Evolutionary conservation across 2,888 invertebrate genomes (phyloP), one percentile per base, ranked within the genome.

Genomic region (Sinodicranocentrus sp.): DNA sequence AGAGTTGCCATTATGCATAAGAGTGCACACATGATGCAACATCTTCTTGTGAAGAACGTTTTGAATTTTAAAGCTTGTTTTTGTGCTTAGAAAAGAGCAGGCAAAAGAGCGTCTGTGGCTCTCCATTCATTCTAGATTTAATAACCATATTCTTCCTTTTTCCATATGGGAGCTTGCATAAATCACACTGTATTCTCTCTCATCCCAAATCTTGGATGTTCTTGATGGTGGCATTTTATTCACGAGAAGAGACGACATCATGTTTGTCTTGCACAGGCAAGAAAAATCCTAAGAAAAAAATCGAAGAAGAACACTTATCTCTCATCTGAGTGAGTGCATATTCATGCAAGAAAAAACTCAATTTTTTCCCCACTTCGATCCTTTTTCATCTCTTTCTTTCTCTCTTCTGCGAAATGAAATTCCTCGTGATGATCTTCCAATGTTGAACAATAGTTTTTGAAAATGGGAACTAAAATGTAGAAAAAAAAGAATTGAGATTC

Each of bases 111-210:
- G 44, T 70, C 70, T 70, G 52, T 26, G 70, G 23, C 3, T 44
- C 52, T 26, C 52, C 70, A 70, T 54, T 52, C 52, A n/a, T 70
- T 54, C 71, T 23, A 54, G 57, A 39, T 57, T 71, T 71, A 71
- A 71, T 71, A 71, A 71, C 52, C 57, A 15, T 71, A 25, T 15
- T 57, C 21, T 71, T 57, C 54, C 54, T 57, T 71, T 71, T 71
- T 54, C 39, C 71, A 57, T 57, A 25, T 52, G 70, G 52, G 54
- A 44, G 19, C 57, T 25, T 54, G 21, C 57, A 71, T 71, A 71
- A 71, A 71, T 57, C 71, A 71, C 13, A n/a, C n/a, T n/a, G n/a
- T n/a, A n/a, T n/a, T n/a, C n/a, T n/a, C n/a, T n/a, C n/a, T n/a
- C n/a, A n/a, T n/a, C n/a, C n/a, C n/a, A n/a, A n/a, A n/a, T n/a